Percentiles rank a stretch among this genome's conserved stretches.
phyloP scores from a whole-genome alignment of 2,888 invertebrate species.

The Apamea monoglypha region DNA sequence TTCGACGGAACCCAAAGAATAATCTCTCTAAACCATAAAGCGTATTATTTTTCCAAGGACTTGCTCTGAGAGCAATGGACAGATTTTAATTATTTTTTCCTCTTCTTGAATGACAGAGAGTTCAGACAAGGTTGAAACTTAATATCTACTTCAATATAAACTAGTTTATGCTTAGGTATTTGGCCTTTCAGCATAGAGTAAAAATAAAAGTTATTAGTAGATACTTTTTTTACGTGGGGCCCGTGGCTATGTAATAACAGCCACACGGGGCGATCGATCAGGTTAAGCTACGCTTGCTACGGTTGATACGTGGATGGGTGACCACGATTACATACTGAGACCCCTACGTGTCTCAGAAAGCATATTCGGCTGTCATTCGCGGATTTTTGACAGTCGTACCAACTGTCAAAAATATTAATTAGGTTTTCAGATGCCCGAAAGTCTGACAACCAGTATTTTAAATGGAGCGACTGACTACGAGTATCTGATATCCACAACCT shows the following conservation, averaged over 20 bases:
- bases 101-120: conserved; percentile 19
- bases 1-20: conserved; percentile 20
- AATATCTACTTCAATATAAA: neutral
- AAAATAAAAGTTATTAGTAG: neutral
- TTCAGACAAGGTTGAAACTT: neutral
- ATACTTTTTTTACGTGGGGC: neutral
- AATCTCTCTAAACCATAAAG: neutral
- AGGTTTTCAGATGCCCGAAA: no score
- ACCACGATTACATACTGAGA: no score
- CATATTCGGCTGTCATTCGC: no score
- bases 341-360: no score
- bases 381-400: no score
- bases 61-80: conserved; percentile 11
- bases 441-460: no score
- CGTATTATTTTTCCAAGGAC: conserved; percentile 13
- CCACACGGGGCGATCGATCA: neutral
- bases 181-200: no score
- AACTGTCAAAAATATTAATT: no score
- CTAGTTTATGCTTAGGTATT: neutral
- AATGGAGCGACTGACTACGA: neutral
- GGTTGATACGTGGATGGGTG: no score
- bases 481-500: neutral
- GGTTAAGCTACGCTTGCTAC: no score
- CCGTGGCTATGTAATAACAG: neutral
- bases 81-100: conserved; percentile 21